Conservation (phyloP, 2,113 vertebrate genomes). For the Trematocara marginatum region DNA sequence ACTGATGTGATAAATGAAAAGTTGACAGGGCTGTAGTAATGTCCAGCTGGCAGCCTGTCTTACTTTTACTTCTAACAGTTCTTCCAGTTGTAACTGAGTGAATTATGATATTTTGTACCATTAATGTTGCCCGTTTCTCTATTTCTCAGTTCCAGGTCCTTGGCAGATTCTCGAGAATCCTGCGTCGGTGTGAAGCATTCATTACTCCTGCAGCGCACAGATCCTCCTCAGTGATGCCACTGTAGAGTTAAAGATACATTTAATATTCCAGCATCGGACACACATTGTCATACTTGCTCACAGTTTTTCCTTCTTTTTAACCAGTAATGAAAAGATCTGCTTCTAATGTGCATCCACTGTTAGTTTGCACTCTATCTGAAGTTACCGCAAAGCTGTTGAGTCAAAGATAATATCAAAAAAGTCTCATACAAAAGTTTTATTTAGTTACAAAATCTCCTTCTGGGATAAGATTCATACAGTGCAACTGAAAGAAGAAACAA, state of each 20-base stretch:
- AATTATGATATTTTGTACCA: neutral
- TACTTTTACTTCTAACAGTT: neutral
- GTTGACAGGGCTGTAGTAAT: neutral
- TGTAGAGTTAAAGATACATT: neutral
- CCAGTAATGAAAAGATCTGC: neutral
- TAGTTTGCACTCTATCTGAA: neutral
- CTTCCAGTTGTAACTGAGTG: slow-evolving; percentile 16
- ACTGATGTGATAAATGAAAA: slow-evolving; percentile 8
- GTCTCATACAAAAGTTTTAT: neutral
- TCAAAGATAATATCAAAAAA: neutral
- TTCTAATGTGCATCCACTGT: neutral
- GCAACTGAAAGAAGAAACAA: neutral
- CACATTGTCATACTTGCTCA: fast-evolving
- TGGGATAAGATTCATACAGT: neutral
- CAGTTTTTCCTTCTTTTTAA: neutral
- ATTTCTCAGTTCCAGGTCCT: slow-evolving; percentile 72
- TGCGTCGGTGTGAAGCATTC: slow-evolving; percentile 61
- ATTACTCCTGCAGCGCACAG: slow-evolving; percentile 55
- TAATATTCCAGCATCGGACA: neutral
- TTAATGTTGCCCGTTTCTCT: neutral
- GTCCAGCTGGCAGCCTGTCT: neutral
- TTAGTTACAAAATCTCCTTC: neutral
- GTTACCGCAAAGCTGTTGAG: neutral
- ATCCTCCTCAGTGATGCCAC: slow-evolving; percentile 76
- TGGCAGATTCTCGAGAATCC: slow-evolving; percentile 63